Base-by-base conservation (phyloP, 2,113 vertebrate genomes). In the Camarhynchus parvulus region DNA sequence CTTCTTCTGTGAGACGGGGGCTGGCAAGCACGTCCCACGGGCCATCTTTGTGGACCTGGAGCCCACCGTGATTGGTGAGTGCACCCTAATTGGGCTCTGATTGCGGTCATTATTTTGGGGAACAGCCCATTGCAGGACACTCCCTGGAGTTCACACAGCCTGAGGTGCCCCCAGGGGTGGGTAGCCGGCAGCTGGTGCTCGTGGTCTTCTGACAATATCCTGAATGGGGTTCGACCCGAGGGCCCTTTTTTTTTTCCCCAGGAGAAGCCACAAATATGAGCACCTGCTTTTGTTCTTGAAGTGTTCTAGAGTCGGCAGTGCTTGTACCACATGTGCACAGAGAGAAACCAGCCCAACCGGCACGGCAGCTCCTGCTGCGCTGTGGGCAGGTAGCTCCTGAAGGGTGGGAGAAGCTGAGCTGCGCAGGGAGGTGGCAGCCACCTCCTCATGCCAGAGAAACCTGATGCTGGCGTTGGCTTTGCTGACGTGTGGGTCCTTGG, bases 1-100 rank as follows among this genome's bases (percentile, higher is more conserved):
- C 79, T 97, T 98, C 96, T 98, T 97, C 92, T 96, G 97, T 39
- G 98, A 98, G 96, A 97, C 95, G 0, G 95, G 91, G 6, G 98
- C 98, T 53, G 98, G 98, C 33, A 99, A 99, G 83, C 98, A 99
- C 1, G 98, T 99, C 52, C 98, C 98, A 17, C 92, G 97, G 39
- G 98, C 97, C 7, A 98, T 99, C 84, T 99, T 99, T 42, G 98
- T 99, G 49, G 98, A 99, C 92, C 96, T 99, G 96, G 98, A 99
- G 39, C 98, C 98, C 42, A 98, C 98, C 0, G 98, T 99, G 89
- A 98, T 98, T 1, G 98, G 98, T 98, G 85, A 98, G 96, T 76
- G 24, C 22, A 22, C 4, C 37, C 53, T 27, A 9, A 27, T 0
- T 50, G 44, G 44, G 35, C 31, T 7, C 31, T 18, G 44, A 22